phyloP scores from a whole-genome alignment of 2,888 invertebrate genomes.

The Flabesymbios commensalis region DNA sequence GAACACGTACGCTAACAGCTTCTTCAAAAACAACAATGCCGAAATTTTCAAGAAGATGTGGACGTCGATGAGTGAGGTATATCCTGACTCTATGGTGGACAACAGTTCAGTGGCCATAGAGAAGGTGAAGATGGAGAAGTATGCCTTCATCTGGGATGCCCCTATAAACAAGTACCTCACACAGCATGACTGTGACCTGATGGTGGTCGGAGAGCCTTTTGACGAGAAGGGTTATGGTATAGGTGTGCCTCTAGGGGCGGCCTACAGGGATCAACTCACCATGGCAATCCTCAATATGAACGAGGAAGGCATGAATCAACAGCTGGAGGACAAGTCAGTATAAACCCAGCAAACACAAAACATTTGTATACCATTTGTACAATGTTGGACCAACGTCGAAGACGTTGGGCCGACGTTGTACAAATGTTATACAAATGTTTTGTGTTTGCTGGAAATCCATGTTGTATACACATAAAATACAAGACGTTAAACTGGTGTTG shows the following conservation, averaged over 20 bases:
- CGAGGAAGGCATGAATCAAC: constrained; percentile 49
- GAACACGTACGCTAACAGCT: constrained; percentile 53
- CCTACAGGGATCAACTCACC: constrained; percentile 54
- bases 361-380: too few relatives aligned
- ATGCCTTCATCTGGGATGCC: constrained; percentile 60
- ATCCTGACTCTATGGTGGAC: constrained; percentile 52
- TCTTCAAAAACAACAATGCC: constrained; percentile 55
- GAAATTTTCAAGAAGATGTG: constrained; percentile 58
- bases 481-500: too few relatives aligned
- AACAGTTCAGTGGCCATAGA: constrained; percentile 48
- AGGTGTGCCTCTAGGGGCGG: constrained; percentile 56
- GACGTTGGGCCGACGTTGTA: too few relatives aligned
- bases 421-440: too few relatives aligned
- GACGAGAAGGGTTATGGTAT: constrained; percentile 59
- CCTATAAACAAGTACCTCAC: constrained; percentile 56
- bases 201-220: constrained; percentile 56
- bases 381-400: too few relatives aligned
- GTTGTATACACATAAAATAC: too few relatives aligned
- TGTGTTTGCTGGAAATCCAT: too few relatives aligned
- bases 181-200: constrained; percentile 68
- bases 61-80: constrained; percentile 53
- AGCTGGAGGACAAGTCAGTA: constrained; percentile 51
- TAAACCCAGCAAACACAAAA: too few relatives aligned
- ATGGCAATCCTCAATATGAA: constrained; percentile 53
- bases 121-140: constrained; percentile 52